phyloP scores from a whole-genome alignment of 2,797 vertebrate species.

The Lithobates sylvaticus region DNA sequence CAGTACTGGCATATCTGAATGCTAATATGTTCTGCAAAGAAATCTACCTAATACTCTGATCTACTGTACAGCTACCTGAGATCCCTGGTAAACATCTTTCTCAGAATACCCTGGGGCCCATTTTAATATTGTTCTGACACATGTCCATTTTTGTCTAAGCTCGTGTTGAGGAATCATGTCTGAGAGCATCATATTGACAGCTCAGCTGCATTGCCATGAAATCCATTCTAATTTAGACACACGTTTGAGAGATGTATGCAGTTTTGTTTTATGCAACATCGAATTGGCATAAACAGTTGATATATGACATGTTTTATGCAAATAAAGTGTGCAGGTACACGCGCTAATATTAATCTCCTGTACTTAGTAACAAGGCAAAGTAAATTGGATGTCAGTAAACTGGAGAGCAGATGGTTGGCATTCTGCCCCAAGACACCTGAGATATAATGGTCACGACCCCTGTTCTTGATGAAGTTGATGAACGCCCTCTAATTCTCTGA shows the following conservation, averaged over 20 bases:
- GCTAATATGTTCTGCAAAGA: conserved; percentile 63
- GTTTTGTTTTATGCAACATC: conserved; percentile 38
- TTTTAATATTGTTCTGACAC: conserved; percentile 66
- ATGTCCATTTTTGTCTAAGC: conserved; percentile 64
- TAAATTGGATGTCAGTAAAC: conserved; percentile 22
- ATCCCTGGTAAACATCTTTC: conserved; percentile 55
- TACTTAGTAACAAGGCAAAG: conserved; percentile 49
- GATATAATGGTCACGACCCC: conserved; percentile 20
- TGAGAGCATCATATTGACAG: conserved; percentile 70
- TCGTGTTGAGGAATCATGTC: conserved; percentile 66
- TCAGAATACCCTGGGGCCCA: conserved; percentile 63
- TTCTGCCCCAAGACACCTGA: conserved; percentile 16
- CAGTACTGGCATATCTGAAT: conserved; percentile 54
- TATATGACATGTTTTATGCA: conserved; percentile 55
- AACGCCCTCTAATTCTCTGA: conserved; percentile 2
- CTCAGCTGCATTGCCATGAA: conserved; percentile 70
- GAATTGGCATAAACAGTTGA: conserved; percentile 56
- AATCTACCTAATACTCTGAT: conserved; percentile 50
- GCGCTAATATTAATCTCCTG: conserved; percentile 56
- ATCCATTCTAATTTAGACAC: conserved; percentile 67
- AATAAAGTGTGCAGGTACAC: not conserved
- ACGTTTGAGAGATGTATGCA: conserved; percentile 57
- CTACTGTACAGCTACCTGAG: conserved; percentile 54
- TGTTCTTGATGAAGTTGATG: conserved; percentile 17
- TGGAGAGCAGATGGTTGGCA: conserved; percentile 42